Conservation (phyloP, 1,140 invertebrate species). For the Musca domestica region DNA sequence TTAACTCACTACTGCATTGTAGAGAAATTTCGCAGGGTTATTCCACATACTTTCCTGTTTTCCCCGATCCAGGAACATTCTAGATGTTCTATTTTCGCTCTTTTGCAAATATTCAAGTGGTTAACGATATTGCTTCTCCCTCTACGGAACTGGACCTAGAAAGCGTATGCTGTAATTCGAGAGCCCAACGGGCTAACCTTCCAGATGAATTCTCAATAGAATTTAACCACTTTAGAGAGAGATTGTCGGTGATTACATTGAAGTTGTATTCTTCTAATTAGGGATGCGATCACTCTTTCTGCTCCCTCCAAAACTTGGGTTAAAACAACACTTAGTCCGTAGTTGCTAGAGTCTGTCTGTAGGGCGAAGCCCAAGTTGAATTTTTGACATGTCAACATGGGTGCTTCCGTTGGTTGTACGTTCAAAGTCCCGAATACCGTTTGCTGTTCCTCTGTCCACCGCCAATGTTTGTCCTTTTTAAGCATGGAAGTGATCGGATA, state of each 20-base stretch:
- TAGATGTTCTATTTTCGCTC: background rate
- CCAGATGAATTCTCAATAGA: too few relatives aligned
- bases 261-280: slow-evolving; percentile 22
- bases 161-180: slow-evolving; percentile 31
- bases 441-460: slow-evolving; percentile 33
- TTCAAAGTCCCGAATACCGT: slow-evolving; percentile 37
- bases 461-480: too few relatives aligned
- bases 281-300: slow-evolving; percentile 30
- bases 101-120: background rate
- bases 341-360: slow-evolving; percentile 37
- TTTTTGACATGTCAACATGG: background rate
- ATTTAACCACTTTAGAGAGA: slow-evolving; percentile 37
- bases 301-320: slow-evolving; percentile 26
- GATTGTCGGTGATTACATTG: slow-evolving; percentile 22
- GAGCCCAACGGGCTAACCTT: too few relatives aligned
- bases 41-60: background rate
- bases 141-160: slow-evolving; percentile 18
- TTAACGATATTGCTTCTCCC: background rate
- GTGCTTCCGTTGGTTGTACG: slow-evolving; percentile 31
- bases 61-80: background rate
- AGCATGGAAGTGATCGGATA: slow-evolving; percentile 41
- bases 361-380: background rate
- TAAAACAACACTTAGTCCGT: slow-evolving; percentile 35
- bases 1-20: background rate
- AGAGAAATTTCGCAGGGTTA: background rate